phyloP scores from a whole-genome alignment of 2,113 vertebrate genomes.

The Neotragus pygmaeus region DNA sequence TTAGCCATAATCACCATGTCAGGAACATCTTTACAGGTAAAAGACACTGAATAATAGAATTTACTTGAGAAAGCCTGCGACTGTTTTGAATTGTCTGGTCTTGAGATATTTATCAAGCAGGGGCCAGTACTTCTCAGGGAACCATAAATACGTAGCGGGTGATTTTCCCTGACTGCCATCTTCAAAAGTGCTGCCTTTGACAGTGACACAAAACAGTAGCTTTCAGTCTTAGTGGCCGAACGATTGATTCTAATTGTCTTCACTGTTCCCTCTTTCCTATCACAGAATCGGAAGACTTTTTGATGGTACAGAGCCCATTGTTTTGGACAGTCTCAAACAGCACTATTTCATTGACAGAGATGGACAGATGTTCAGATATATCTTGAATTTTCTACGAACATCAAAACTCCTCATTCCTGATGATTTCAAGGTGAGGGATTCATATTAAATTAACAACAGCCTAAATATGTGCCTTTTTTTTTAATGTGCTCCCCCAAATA shows the following conservation, averaged over 20 bases:
- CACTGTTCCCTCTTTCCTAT: conserved; percentile 66
- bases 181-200: background rate
- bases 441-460: conserved; percentile 1
- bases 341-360: conserved; percentile 99
- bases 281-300: conserved; percentile 97
- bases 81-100: background rate
- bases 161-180: background rate
- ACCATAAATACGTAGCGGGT: background rate
- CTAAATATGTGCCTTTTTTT: conserved; percentile 8
- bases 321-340: conserved; percentile 99
- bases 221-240: background rate
- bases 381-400: conserved; percentile 99
- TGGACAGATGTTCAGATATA: conserved; percentile 99
- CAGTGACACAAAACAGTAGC: background rate
- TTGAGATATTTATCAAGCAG: conserved; percentile 13
- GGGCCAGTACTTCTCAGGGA: background rate
- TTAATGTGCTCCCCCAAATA: background rate
- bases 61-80: background rate
- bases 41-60: background rate
- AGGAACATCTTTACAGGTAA: conserved; percentile 39
- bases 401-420: conserved; percentile 99
- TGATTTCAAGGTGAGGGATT: conserved; percentile 97
- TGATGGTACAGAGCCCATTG: conserved; percentile 98
- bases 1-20: background rate
- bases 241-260: conserved; percentile 59